Conservation (phyloP, 2,888 invertebrate genomes). For the Amblyteles armatorius region DNA sequence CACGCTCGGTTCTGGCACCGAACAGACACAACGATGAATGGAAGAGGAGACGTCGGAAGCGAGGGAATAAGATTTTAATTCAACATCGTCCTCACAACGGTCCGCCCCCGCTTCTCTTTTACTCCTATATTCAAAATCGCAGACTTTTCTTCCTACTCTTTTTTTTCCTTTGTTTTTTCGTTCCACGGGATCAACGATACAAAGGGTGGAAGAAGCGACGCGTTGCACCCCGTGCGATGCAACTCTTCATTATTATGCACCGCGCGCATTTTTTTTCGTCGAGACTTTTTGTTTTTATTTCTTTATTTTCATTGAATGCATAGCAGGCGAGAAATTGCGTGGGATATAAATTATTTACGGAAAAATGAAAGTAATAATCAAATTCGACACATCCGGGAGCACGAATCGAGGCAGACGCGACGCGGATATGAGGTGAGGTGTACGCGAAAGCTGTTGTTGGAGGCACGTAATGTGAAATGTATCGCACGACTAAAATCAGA, state of each 20-base stretch:
- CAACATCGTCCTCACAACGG: constrained; percentile 24
- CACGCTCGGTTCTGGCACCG: constrained; percentile 21
- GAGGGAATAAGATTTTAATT: constrained; percentile 60
- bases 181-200: constrained; percentile 19
- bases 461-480: constrained; percentile 73
- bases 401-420: neutral
- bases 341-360: constrained; percentile 59
- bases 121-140: constrained; percentile 19
- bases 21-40: constrained; percentile 35
- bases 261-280: constrained; percentile 42
- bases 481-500: neutral
- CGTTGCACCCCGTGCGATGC: constrained; percentile 34
- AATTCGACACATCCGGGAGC: neutral
- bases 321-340: constrained; percentile 23
- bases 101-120: neutral
- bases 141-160: constrained; percentile 6
- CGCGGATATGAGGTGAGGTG: neutral
- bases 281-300: constrained; percentile 48
- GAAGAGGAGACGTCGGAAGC: constrained; percentile 14
- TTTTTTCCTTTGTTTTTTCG: neutral
- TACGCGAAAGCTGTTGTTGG: neutral
- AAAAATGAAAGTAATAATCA: neutral
- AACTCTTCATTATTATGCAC: constrained; percentile 61
- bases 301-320: constrained; percentile 61
- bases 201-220: neutral